These are phyloP conservation scores for Taenioides sp. DNA, from an alignment of 2,797 vertebrate species.

Conservation along the genomic window DNA sequence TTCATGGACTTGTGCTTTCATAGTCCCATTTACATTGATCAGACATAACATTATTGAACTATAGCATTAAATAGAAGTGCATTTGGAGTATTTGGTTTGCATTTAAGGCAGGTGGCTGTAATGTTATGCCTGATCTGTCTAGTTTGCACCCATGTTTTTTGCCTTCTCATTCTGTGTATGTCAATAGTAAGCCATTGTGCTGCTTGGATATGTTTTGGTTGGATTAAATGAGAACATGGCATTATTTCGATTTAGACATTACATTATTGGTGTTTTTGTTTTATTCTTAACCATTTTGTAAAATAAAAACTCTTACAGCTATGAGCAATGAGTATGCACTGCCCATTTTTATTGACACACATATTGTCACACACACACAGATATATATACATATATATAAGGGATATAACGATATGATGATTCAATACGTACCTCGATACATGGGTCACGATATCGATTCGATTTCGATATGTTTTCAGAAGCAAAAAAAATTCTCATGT, in stretches of 20 bases:
- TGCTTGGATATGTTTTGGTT: background rate
- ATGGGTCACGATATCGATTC: no score
- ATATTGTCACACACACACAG: no score
- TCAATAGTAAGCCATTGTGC: background rate
- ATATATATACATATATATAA: no score
- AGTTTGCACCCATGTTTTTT: conserved; percentile 11
- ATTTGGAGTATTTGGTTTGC: background rate
- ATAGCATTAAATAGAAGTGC: background rate
- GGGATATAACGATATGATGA: no score
- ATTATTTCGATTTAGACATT: background rate
- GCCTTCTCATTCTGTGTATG: conserved; percentile 12
- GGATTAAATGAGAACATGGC: background rate
- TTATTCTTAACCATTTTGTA: background rate
- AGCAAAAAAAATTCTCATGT: no score
- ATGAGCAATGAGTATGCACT: background rate
- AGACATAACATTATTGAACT: conserved; percentile 6
- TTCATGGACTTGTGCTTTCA: conserved; percentile 8
- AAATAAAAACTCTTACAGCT: background rate
- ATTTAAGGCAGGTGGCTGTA: conserved; percentile 1
- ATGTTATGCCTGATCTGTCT: conserved; percentile 10
- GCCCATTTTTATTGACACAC: no score
- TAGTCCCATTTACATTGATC: background rate
- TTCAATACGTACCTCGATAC: no score
- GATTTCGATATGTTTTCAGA: no score
- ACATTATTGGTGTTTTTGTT: background rate